Evolutionary conservation across 2,888 invertebrate genomes (phyloP).

Genomic region (Melangyna quadrimaculata): DNA sequence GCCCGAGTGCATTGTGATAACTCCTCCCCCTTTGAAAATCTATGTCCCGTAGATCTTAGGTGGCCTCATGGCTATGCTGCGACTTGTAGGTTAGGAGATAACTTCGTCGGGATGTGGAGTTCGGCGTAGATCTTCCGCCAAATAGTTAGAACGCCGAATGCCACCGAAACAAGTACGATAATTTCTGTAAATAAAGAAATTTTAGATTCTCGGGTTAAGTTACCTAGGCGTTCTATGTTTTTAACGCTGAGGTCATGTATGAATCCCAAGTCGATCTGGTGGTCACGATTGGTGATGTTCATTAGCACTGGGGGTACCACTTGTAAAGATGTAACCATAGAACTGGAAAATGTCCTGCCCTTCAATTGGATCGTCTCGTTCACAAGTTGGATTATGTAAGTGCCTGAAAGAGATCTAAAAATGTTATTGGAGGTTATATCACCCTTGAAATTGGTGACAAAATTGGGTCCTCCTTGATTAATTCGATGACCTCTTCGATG

Average conservation of each 20-base stretch:
- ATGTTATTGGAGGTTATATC: background rate
- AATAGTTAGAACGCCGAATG: background rate
- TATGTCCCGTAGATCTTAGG: background rate
- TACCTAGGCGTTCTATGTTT: constrained; percentile 13
- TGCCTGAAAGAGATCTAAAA: constrained; percentile 12
- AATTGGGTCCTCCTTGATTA: constrained; percentile 1
- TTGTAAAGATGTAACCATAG: no score
- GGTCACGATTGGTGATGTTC: background rate
- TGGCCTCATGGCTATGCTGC: background rate
- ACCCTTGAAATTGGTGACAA: constrained; percentile 22
- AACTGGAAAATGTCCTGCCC: no score
- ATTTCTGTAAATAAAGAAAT: constrained; percentile 1
- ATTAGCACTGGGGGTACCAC: no score
- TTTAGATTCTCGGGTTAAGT: background rate
- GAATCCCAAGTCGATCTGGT: background rate
- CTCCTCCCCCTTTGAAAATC: background rate
- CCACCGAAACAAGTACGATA: background rate
- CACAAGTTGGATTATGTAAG: no score
- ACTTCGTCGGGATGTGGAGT: no score
- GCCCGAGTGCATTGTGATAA: background rate
- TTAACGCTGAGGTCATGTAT: background rate
- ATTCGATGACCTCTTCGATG: no score
- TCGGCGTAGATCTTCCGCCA: background rate
- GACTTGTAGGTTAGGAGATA: background rate
- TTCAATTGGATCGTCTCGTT: no score